Conservation (phyloP, 2,888 invertebrate genomes). For the Embidobia sp. region DNA sequence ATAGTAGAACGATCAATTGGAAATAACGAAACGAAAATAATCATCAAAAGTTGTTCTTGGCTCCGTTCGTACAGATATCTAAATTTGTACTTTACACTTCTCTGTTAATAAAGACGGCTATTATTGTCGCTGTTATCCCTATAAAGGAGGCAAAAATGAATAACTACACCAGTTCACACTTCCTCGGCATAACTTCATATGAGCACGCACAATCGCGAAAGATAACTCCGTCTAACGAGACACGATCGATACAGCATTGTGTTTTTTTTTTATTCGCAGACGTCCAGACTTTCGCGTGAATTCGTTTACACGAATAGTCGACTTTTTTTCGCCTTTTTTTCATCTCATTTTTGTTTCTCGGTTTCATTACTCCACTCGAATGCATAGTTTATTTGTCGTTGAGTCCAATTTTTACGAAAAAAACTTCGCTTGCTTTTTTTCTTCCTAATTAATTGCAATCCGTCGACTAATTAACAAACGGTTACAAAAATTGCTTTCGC, state of each 20-base stretch:
- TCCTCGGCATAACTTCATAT: slow-evolving; percentile 34
- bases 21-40: too few species aligned
- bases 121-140: slow-evolving; percentile 36
- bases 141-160: slow-evolving; percentile 43
- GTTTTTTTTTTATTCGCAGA: slow-evolving; percentile 29
- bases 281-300: slow-evolving; percentile 21
- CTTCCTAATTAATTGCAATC: slow-evolving; percentile 20
- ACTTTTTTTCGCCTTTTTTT: neutral
- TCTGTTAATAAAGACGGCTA: slow-evolving; percentile 34
- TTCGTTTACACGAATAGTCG: slow-evolving; percentile 23
- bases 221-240: slow-evolving; percentile 45
- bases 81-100: too few species aligned
- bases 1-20: too few species aligned
- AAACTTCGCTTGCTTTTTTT: neutral
- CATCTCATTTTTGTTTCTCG: neutral
- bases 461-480: slow-evolving; percentile 28
- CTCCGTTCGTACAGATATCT: too few species aligned
- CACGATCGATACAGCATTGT: slow-evolving; percentile 48
- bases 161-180: slow-evolving; percentile 44
- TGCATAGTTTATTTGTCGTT: slow-evolving; percentile 5
- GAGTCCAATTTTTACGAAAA: neutral
- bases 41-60: too few species aligned
- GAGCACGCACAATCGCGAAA: slow-evolving; percentile 47
- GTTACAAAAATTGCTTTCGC: slow-evolving; percentile 26
- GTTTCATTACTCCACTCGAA: neutral